Evolutionary conservation across 2,888 invertebrate genomes (phyloP).

Genomic region (Tachina grossa): DNA sequence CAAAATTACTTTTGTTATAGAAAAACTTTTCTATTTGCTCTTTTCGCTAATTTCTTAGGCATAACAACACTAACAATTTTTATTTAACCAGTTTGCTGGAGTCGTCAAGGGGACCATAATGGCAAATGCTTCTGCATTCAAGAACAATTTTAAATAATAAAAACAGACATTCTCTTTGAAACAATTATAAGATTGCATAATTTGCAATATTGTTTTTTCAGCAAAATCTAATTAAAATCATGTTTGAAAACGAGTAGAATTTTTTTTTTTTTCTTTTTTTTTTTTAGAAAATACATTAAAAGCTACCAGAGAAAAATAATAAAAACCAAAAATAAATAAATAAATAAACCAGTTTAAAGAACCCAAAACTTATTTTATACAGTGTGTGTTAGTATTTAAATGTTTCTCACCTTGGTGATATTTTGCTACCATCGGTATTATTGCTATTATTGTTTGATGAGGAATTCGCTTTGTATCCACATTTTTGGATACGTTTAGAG

Average conservation of each 20-base stretch:
- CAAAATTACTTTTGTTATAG: no score
- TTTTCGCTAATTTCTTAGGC: no score
- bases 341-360: conserved; percentile 11
- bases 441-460: conserved; percentile 83
- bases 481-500: conserved; percentile 95
- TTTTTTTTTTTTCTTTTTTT: conserved; percentile 3
- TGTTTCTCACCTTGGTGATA: conserved; percentile 88
- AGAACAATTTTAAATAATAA: background rate
- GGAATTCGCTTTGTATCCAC: conserved; percentile 94
- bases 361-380: conserved; percentile 12
- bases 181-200: background rate
- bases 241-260: conserved; percentile 16
- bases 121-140: background rate
- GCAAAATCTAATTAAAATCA: conserved; percentile 15
- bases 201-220: background rate
- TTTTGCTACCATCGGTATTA: conserved; percentile 86
- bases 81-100: no score
- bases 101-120: no score
- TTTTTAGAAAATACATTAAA: background rate
- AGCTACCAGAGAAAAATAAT: background rate
- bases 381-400: conserved; percentile 29
- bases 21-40: no score
- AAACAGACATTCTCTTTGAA: background rate
- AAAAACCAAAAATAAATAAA: background rate
- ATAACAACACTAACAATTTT: no score